Base-by-base conservation (phyloP, 2,888 invertebrate genomes). In the Phanerotoma sp. region DNA sequence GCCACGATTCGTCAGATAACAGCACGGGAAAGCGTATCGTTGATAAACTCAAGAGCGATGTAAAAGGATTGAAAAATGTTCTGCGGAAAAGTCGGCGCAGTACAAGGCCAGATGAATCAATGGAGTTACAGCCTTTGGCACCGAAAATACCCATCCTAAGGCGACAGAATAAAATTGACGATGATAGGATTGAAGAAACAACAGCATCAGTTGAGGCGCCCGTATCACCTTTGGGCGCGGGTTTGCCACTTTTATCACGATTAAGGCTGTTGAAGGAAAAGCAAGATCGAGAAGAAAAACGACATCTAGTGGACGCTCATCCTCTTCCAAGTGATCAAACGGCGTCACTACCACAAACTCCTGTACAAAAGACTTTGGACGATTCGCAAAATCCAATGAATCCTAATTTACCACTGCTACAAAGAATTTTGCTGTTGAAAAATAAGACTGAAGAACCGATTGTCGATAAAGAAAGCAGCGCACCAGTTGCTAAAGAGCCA, bases 251-350 rank as follows among this genome's bases (percentile, higher is more conserved):
- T 21, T 78, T 93, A 7, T 86, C 90, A 37, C 80, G 93, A 54
- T 78, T 93, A 47, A 86, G 90, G 68, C 79, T 93, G 38, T 81
- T 93, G 0, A 92, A 91, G 75, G 92, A 93, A 74, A 92, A 91
- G 76, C 91, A 93, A 79, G 88, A 87, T 65, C 75, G 77, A 18
- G 80, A 80, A 52, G 79, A 77, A 44, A 69, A 61, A 25, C 65
- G 66, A 4, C 73, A 65, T 32, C 56, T 77, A 9, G 63, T 71
- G 65, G 73, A 76, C 3, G 55, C 65, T n/a, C 56, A 61, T 47
- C 69, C 63, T 30, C 38, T 18, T 18, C 9, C 38, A 10, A 40
- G 21, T 13, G 61, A 61, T 15, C 35, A 37, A 6, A 21, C n/a
- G n/a, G 4, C 50, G 5, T 51, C 50, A 7, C 16, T 49, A 1